Evolutionary conservation across 92 coral and sea anemone species (phyloP).

Genomic region (Meandrina meandrites): DNA sequence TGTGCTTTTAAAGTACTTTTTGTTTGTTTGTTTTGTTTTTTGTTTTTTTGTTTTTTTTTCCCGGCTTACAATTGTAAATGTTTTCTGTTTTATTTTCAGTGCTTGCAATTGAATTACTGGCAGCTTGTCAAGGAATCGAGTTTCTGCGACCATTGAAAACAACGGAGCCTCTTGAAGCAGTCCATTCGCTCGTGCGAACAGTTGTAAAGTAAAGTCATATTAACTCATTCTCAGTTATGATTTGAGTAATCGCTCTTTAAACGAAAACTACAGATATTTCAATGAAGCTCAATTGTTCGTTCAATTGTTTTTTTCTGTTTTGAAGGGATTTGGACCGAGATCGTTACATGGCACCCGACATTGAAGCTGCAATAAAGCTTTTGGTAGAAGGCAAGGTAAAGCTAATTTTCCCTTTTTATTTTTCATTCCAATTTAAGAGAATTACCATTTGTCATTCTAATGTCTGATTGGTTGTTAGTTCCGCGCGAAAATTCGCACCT

Average conservation of each 20-base stretch:
- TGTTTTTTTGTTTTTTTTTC: too few relatives aligned
- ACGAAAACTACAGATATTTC: background rate
- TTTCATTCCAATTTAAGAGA: too few relatives aligned
- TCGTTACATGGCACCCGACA: conserved; percentile 86
- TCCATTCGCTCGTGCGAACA: conserved; percentile 77
- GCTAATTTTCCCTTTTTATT: background rate
- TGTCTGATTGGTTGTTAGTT: background rate
- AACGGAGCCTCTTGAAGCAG: conserved; percentile 91
- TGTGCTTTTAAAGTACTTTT: background rate
- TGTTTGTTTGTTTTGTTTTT: too few relatives aligned
- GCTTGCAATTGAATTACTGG: conserved; percentile 83
- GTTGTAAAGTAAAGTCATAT: conserved; percentile 65
- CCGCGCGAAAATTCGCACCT: background rate
- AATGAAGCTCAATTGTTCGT: too few relatives aligned
- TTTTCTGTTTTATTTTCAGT: conserved; percentile 42
- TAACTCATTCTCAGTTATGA: too few relatives aligned
- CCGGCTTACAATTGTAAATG: background rate
- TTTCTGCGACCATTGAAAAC: conserved; percentile 90
- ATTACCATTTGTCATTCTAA: too few relatives aligned
- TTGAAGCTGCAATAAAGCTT: conserved; percentile 72
- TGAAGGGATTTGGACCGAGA: conserved; percentile 85
- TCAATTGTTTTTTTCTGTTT: background rate
- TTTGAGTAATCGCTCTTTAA: too few relatives aligned
- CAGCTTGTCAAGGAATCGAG: conserved; percentile 95
- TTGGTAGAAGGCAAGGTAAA: conserved; percentile 81